Percentiles rank a stretch among this genome's conserved stretches.
Conservation (phyloP, 1,140 invertebrate genomes). For the Protaetia brevitarsis region DNA sequence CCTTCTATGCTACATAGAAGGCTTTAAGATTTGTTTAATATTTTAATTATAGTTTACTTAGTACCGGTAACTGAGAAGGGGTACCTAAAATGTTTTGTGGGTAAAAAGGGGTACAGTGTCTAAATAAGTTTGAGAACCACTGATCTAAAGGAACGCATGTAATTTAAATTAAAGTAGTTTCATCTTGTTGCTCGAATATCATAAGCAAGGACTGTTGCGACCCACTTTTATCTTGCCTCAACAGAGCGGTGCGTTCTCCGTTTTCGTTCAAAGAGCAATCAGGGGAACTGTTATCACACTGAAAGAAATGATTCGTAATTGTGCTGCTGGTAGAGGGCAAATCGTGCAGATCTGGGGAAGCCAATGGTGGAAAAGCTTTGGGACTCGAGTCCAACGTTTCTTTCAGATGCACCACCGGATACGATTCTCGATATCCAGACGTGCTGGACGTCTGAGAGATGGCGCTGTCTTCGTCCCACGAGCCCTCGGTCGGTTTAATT, state of each 20-base stretch:
- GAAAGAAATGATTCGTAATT: constrained; percentile 55
- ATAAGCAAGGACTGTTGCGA: constrained; percentile 67
- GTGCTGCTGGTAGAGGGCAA: constrained; percentile 58
- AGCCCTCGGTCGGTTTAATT: constrained; percentile 55
- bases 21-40: too few relatives aligned
- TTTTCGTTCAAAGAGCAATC: constrained; percentile 60
- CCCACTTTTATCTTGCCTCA: constrained; percentile 43
- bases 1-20: too few relatives aligned
- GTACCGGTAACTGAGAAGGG: too few relatives aligned
- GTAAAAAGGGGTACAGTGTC: too few relatives aligned
- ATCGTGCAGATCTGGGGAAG: constrained; percentile 59
- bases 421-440: constrained; percentile 69
- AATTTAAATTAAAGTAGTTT: constrained; percentile 68
- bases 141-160: too few relatives aligned
- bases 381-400: constrained; percentile 43
- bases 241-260: constrained; percentile 58
- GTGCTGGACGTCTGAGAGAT: constrained; percentile 73
- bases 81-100: too few relatives aligned
- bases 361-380: constrained; percentile 55
- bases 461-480: constrained; percentile 74
- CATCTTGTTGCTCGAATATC: constrained; percentile 68
- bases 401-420: constrained; percentile 55
- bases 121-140: too few relatives aligned
- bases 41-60: too few relatives aligned
- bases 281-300: constrained; percentile 59